Base-by-base conservation (phyloP, 2,888 invertebrate genomes). In the Ectropis crepuscularia region DNA sequence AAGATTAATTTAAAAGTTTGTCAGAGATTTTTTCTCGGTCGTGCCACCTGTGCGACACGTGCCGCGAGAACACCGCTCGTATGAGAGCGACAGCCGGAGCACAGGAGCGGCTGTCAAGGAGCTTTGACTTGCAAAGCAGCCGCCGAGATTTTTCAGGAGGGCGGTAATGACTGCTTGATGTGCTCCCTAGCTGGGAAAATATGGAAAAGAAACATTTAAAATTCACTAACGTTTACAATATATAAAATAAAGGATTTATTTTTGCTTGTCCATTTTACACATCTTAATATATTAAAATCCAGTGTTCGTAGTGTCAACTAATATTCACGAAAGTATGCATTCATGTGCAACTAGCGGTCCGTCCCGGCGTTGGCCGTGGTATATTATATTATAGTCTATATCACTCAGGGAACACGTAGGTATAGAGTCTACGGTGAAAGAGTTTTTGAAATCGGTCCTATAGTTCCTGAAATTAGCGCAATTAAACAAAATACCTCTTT, bases 51-150 rank as follows among this genome's bases (percentile, higher is more conserved):
- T 73, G 74, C 65, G 59, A 28, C 16, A 2, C 4, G 16, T 28
- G 16, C 1, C 16, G 16, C 16, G 16, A 28, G 16, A 51, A 53
- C 58, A 55, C 43, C 59, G 53, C 61, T 76, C 74, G 75, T 79
- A 80, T 77, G 76, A 76, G 79, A 82, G 75, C 75, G 76, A 77
- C 74, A 77, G 74, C 75, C 68, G 61, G 37, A 45, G 49, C 45
- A 7, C 28, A 55, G 39, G 59, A 55, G 63, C 16, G 74, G 72
- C 58, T 74, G 77, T 74, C 74, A 81, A 86, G 80, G 81, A 85
- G 87, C 86, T 92, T 92, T 91, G 91, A 92, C 92, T 92, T 92
- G 92, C 92, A 92, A 92, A 92, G 83, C 86, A 91, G 90, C 81
- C 78, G 71, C 80, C 73, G 84, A 89, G 90, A 89, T 91, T 92